Base-by-base conservation (phyloP, 2,797 vertebrate genomes). In the Coreius guichenoti region DNA sequence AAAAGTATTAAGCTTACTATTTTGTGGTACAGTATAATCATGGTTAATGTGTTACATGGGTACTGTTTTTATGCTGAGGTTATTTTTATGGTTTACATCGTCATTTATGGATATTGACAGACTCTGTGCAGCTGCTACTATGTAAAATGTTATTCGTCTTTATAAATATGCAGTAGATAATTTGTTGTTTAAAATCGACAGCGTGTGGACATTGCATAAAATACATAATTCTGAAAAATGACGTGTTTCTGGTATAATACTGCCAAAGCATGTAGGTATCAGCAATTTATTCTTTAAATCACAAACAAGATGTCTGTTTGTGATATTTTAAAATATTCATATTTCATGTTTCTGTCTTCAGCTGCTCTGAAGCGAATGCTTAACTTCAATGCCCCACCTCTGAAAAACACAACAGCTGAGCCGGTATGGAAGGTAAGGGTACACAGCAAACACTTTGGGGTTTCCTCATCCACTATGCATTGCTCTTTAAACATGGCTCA, bases 281-380 rank as follows among this genome's bases (percentile, higher is more conserved):
- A 47, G 26, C 9, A 8, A 49, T 11, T 11, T 49, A 11, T 72
- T 16, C 3, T 69, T 69, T 54, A 23, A 81, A 81, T n/a, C 21
- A 17, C 43, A 65, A 19, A 45, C 12, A n/a, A 65, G 14, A n/a
- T n/a, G 8, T 36, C 3, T 26, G 14, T 3, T 13, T 6, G 1
- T 13, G 17, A 11, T 43, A 26, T 61, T 76, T 54, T 23, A 33
- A 61, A 72, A 47, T 17, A 45, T 8, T 31, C 3, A 80, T 83
- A 33, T 65, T 81, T 11, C 11, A n/a, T 72, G 45, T 45, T 69
- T 86, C 49, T 86, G 68, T 93, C 94, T 92, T 80, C 90, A 99
- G 98, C 96, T 90, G 97, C 98, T 91, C 94, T 99, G 92, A 99
- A 96, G 93, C 96, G 97, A 80, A 99, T 99, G 98, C 91, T 99